A percentile compares a stretch with the other conserved stretches of the same genome.
These are phyloP conservation scores for Mormoops blainvillei DNA, from an alignment of 2,113 vertebrate species.

Conservation along the genomic window DNA sequence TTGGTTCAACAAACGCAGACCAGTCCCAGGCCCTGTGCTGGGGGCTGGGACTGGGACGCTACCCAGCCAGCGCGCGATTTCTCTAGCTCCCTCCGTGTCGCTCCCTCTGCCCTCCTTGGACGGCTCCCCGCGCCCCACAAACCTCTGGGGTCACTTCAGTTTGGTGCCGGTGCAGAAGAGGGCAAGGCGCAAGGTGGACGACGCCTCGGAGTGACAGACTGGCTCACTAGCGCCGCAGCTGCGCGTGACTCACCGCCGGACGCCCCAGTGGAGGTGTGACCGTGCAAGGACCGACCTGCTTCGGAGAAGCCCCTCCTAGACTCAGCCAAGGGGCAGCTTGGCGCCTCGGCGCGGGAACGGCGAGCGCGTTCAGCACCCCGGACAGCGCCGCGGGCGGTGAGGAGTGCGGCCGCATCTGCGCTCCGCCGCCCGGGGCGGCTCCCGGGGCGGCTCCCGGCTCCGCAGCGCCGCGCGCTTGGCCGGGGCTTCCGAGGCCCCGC, in stretches of 20 bases:
- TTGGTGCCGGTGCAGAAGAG: accelerated
- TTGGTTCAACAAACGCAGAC: accelerated
- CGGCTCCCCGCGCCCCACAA: neutral
- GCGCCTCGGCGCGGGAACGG: accelerated
- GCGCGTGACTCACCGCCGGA: conserved; percentile 42
- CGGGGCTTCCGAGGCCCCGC: neutral
- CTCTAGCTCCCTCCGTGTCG: neutral
- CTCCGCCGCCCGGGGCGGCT: accelerated
- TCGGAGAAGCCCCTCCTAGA: accelerated
- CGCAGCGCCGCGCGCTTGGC: neutral
- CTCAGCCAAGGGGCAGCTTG: neutral
- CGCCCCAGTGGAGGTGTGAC: conserved; percentile 22
- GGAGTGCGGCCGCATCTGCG: neutral
- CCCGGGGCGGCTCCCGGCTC: accelerated
- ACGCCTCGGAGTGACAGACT: accelerated
- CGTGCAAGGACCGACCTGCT: conserved; percentile 33
- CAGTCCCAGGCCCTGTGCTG: neutral
- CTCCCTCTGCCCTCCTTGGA: neutral
- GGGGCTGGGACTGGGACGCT: accelerated
- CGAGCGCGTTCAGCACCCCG: conserved; percentile 83
- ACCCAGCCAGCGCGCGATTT: accelerated
- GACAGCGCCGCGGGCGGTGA: conserved; percentile 77
- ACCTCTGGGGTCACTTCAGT: neutral
- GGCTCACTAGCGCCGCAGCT: neutral
- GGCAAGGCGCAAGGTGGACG: accelerated